These are phyloP conservation scores for Zaprionus inermis DNA, from an alignment of 1,140 invertebrate genomes.

Conservation along the genomic window DNA sequence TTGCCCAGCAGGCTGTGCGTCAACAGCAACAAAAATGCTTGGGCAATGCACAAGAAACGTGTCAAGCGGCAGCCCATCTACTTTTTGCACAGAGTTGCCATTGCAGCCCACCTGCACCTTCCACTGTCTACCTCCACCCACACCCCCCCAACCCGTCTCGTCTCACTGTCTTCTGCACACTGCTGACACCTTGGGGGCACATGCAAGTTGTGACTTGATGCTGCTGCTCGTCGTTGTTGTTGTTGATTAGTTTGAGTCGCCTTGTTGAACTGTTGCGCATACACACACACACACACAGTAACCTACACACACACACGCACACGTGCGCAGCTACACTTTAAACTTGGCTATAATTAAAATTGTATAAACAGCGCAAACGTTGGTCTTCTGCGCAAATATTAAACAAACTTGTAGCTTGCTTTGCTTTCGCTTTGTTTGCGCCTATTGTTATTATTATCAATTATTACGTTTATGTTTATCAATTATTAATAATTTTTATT, in stretches of 20 bases:
- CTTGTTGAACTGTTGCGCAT: conserved; percentile 48
- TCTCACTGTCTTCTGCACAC: neutral
- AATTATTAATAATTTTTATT: conserved; percentile 39
- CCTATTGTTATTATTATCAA: conserved; percentile 3
- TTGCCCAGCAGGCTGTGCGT: conserved; percentile 47
- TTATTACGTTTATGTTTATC: conserved; percentile 2
- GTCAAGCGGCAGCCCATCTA: conserved; percentile 48
- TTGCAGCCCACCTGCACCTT: too few species aligned
- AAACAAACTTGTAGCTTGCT: conserved; percentile 32
- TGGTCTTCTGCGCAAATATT: conserved; percentile 26
- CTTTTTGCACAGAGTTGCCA: neutral
- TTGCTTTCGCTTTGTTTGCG: conserved; percentile 16
- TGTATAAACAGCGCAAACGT: conserved; percentile 3
- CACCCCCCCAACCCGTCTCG: neutral
- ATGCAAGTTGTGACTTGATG: conserved; percentile 40
- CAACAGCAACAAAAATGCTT: conserved; percentile 30
- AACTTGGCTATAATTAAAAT: conserved; percentile 37
- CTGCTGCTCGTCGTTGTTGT: conserved; percentile 21
- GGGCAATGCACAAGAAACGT: conserved; percentile 48
- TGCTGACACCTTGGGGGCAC: conserved; percentile 26
- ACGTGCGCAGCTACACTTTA: conserved; percentile 56
- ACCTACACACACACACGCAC: conserved; percentile 9
- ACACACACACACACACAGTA: conserved; percentile 23
- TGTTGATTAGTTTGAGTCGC: conserved; percentile 54
- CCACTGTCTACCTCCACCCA: neutral